Base-by-base conservation (phyloP, 1,140 invertebrate species). In the Prorops nasuta region DNA sequence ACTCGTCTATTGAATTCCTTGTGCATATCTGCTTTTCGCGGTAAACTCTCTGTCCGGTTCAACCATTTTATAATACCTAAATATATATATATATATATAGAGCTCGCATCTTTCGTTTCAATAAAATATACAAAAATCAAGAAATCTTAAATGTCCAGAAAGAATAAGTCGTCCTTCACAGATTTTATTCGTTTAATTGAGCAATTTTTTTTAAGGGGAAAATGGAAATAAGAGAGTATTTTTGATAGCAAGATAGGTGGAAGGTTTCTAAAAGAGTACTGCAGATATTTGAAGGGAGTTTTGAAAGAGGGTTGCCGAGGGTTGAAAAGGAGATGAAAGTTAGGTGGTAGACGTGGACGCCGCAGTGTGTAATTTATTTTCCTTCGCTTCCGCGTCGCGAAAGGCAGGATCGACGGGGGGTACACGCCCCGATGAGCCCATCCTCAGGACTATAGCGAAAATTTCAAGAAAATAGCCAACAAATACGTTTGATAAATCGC, bases 291-390 rank as follows among this genome's bases (percentile, higher is more conserved):
- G n/a, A n/a, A 24, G 14, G 16, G 9, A 10, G 17, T 9, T 3
- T 10, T 18, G 44, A 44, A 28, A 47, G 37, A 46, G 45, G 41
- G 46, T 47, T 18, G 22, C 8, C 8, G 39, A n/a, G 24, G 36
- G 14, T 12, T 7, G 6, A 28, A 14, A 34, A 43, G 28, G 31
- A 17, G 39, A n/a, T n/a, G 31, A 36, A 21, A n/a, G 40, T 28
- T 36, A 50, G 49, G 39, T 45, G 44, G 47, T 44, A 44, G 51
- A 58, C 60, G 60, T 58, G 50, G 56, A 45, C 55, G 43, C 49
- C 42, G 54, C 48, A 53, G 54, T 49, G 58, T 42, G 62, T 64
- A 65, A 69, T 71, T 71, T 71, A 71, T 69, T 54, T 66, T 58
- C 54, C 42, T 57, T 58, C 56, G 59, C 57, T 71, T 71, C 64